These are phyloP conservation scores for Thomomys bottae DNA, from an alignment of 2,113 vertebrate species.

Conservation along the genomic window DNA sequence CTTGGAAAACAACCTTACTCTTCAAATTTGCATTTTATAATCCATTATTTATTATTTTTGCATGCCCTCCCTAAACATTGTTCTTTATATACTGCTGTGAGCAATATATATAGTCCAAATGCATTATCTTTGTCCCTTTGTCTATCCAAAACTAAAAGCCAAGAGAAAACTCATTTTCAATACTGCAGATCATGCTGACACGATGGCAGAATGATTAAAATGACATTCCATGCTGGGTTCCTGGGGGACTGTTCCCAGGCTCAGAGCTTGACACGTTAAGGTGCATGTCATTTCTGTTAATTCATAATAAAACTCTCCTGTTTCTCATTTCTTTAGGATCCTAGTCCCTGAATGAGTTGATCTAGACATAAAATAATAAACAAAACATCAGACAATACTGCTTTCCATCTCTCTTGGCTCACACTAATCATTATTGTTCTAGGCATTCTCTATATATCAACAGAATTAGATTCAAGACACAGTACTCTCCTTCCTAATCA, in stretches of 20 bases:
- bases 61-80: slow-evolving; percentile 1
- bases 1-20: slow-evolving; percentile 28
- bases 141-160: background rate
- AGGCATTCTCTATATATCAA: background rate
- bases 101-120: background rate
- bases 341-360: slow-evolving; percentile 17
- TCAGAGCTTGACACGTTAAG: background rate
- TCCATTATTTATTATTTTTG: slow-evolving; percentile 55
- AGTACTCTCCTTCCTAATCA: background rate
- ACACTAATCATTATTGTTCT: slow-evolving; percentile 26
- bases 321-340: slow-evolving; percentile 10
- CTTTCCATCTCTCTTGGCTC: slow-evolving; percentile 34
- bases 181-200: background rate
- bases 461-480: slow-evolving; percentile 28
- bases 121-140: slow-evolving; percentile 35
- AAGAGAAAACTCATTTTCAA: slow-evolving; percentile 17
- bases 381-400: slow-evolving; percentile 58
- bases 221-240: background rate
- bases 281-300: background rate
- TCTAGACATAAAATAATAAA: slow-evolving; percentile 57
- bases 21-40: slow-evolving; percentile 60
- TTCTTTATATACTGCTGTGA: slow-evolving; percentile 47
- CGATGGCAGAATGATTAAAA: background rate
- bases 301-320: slow-evolving; percentile 1
- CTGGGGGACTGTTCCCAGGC: background rate